Evolutionary conservation across 1,140 invertebrate genomes (phyloP).

Genomic region (Heterodera schachtii): DNA sequence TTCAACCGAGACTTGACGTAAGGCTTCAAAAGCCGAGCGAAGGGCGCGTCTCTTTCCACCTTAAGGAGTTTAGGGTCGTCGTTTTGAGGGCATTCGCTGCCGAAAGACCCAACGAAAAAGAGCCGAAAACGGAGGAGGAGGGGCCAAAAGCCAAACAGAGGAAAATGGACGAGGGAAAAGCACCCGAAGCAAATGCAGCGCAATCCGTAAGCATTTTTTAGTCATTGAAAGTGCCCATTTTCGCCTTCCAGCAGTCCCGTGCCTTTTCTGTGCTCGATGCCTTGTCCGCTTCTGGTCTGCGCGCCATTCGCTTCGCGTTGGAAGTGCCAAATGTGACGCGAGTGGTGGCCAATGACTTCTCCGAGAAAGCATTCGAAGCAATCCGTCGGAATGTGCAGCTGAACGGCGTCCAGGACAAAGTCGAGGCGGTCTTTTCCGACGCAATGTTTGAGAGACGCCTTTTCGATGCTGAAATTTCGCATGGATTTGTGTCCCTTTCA

Average conservation of each 20-base stretch:
- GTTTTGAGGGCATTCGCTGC: slow-evolving; percentile 52
- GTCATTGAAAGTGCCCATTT: slow-evolving; percentile 27
- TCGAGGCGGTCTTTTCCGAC: slow-evolving; percentile 78
- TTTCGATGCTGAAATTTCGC: slow-evolving; percentile 25
- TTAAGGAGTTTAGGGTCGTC: slow-evolving; percentile 49
- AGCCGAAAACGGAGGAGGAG: slow-evolving; percentile 7
- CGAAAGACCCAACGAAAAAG: slow-evolving; percentile 29
- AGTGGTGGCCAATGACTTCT: slow-evolving; percentile 91
- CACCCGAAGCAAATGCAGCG: background rate
- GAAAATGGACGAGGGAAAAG: background rate
- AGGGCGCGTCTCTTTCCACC: background rate
- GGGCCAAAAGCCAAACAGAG: slow-evolving; percentile 47
- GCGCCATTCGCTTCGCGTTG: slow-evolving; percentile 92
- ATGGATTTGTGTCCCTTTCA: slow-evolving; percentile 67
- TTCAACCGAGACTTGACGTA: slow-evolving; percentile 65
- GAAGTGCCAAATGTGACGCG: slow-evolving; percentile 80
- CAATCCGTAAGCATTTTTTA: slow-evolving; percentile 29
- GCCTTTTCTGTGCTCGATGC: slow-evolving; percentile 79
- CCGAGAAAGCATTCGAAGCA: slow-evolving; percentile 79
- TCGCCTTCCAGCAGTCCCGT: slow-evolving; percentile 67
- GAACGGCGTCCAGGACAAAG: slow-evolving; percentile 78
- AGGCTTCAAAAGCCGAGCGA: background rate
- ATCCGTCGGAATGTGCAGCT: slow-evolving; percentile 81
- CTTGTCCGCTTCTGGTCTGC: slow-evolving; percentile 87
- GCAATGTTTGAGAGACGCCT: slow-evolving; percentile 73